These are phyloP conservation scores for Spea multiplicata DNA, from an alignment of 2,113 vertebrate genomes.

Conservation along the genomic window DNA sequence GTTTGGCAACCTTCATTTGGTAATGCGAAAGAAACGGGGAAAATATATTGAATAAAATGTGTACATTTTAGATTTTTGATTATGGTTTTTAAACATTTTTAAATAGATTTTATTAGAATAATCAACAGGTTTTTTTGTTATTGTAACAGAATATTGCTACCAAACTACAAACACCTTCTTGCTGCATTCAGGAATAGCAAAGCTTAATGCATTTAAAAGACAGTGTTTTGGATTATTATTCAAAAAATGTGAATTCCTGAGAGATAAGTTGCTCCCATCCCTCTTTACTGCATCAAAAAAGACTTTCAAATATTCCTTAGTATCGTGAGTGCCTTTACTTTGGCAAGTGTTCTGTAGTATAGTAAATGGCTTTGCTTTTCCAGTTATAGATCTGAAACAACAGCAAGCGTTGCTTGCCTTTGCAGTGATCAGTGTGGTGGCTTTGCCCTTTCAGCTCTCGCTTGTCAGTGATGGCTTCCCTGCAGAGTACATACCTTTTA, in stretches of 20 bases:
- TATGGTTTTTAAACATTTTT: no score
- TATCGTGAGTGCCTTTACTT: conserved; percentile 20
- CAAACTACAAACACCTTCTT: no score
- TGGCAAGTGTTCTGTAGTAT: conserved; percentile 30
- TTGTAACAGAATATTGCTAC: no score
- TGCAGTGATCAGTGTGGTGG: conserved; percentile 36
- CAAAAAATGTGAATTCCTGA: neutral
- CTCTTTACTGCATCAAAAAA: conserved; percentile 31
- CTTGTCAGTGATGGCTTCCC: conserved; percentile 46
- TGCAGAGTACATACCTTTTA: conserved; percentile 49
- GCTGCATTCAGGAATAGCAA: neutral
- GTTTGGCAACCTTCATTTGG: no score
- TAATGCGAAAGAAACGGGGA: no score
- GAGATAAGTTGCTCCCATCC: conserved; percentile 9
- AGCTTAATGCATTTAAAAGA: conserved; percentile 12
- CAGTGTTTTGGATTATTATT: conserved; percentile 16
- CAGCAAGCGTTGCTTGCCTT: conserved; percentile 8
- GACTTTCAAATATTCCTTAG: conserved; percentile 22
- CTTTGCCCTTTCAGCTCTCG: conserved; percentile 46
- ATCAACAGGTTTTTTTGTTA: no score
- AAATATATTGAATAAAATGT: no score
- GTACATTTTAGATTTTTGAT: no score
- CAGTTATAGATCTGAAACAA: conserved; percentile 28
- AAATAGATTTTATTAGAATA: no score
- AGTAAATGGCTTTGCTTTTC: conserved; percentile 23